Conservation (phyloP, 1,140 invertebrate species). For the Apis florea region DNA sequence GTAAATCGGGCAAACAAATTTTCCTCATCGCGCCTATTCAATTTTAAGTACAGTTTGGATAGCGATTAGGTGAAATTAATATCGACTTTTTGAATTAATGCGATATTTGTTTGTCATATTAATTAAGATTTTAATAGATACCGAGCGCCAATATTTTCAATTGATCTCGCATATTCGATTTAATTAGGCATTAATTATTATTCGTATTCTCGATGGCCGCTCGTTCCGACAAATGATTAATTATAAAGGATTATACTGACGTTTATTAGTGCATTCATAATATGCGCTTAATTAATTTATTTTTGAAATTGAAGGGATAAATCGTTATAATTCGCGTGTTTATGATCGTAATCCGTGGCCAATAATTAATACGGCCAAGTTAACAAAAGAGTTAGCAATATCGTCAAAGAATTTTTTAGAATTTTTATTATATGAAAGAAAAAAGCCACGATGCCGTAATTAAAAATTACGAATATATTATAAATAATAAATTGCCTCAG, state of each 20-base stretch:
- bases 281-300: constrained; percentile 7
- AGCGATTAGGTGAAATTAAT: no score
- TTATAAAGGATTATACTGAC: background rate
- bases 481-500: no score
- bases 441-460: no score
- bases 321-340: background rate
- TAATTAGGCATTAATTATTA: constrained; percentile 17
- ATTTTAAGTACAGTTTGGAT: background rate
- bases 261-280: background rate
- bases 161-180: background rate
- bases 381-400: background rate
- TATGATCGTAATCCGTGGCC: background rate
- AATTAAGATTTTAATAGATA: background rate
- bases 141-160: background rate
- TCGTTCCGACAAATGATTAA: background rate
- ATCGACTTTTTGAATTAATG: background rate
- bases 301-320: background rate
- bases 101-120: background rate
- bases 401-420: background rate
- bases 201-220: no score
- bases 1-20: no score
- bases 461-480: no score
- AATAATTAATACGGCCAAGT: background rate
- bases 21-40: no score
- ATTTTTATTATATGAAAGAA: no score